These are phyloP conservation scores for Laspeyria flexula DNA, from an alignment of 2,888 invertebrate genomes.

Conservation along the genomic window DNA sequence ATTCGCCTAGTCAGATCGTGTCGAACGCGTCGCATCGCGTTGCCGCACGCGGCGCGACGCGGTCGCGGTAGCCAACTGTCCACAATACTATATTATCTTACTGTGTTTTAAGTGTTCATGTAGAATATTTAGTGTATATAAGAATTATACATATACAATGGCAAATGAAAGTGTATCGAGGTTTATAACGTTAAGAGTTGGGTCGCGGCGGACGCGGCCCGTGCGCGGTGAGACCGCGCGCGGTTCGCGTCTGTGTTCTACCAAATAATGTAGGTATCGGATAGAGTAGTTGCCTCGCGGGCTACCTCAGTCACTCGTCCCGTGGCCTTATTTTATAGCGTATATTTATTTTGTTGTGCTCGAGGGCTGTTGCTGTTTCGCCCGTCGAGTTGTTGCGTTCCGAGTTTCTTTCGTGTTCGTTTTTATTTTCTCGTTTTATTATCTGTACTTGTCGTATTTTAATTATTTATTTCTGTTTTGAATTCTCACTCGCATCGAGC, in stretches of 20 bases:
- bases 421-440: slow-evolving; percentile 75
- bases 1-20: slow-evolving; percentile 81
- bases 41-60: slow-evolving; percentile 53
- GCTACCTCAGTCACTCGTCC: slow-evolving; percentile 84
- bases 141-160: slow-evolving; percentile 73
- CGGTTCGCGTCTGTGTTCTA: slow-evolving; percentile 47
- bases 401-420: slow-evolving; percentile 80
- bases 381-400: slow-evolving; percentile 79
- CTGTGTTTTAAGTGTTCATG: slow-evolving; percentile 83
- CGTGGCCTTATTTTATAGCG: slow-evolving; percentile 78
- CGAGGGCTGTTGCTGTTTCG: slow-evolving; percentile 83
- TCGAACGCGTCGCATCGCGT: slow-evolving; percentile 62
- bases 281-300: slow-evolving; percentile 75
- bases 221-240: slow-evolving; percentile 44
- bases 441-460: slow-evolving; percentile 73
- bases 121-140: slow-evolving; percentile 80
- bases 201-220: slow-evolving; percentile 49
- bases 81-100: slow-evolving; percentile 75
- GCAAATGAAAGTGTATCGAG: slow-evolving; percentile 55
- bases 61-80: slow-evolving; percentile 75
- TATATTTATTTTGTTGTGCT: slow-evolving; percentile 84
- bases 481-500: slow-evolving; percentile 78
- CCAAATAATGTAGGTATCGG: slow-evolving; percentile 61
- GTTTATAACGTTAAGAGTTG: slow-evolving; percentile 44
- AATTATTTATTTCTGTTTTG: slow-evolving; percentile 81